Base-by-base conservation (phyloP, 2,888 invertebrate species). In the Troides aeacus region DNA sequence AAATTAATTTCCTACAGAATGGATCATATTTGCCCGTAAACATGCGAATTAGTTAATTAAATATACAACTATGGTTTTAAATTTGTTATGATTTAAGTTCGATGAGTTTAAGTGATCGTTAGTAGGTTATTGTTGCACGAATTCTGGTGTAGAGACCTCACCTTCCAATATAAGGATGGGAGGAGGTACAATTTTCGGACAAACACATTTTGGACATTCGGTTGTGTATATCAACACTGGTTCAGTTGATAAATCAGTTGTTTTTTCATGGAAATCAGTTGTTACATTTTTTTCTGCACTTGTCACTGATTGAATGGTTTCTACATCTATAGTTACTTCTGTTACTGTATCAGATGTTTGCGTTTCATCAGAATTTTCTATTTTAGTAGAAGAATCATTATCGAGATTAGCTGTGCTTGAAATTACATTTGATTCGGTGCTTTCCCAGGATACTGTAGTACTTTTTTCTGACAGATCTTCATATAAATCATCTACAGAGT, bases 121-220 rank as follows among this genome's bases (percentile, higher is more conserved):
- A 92, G 90, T 91, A 81, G 79, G 85, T 90, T 90, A 89, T 84
- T 79, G 77, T 79, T 79, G 81, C 30, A 83, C 77, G 77, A 83
- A 84, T 79, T 84, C 78, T 82, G 84, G 78, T 83, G 83, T 79
- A 81, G 80, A 83, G 79, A 87, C 91, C 94, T 94, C 95, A 97
- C 97, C 97, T 97, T 97, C 97, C 84, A 97, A 93, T 85, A 97
- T 96, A 82, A 97, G 94, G 91, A 97, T 96, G 86, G 96, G 94
- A 90, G 94, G 94, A 84, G 88, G 88, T 82, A 81, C 84, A 83
- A 92, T 78, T 84, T 91, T 90, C 80, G 92, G 92, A 80, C 92
- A 92, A 76, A 87, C 78, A 74, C 83, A 87, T 81, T 84, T 82
- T 73, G 84, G 82, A 73, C 73, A 73, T 74, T 84, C 81, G 42